Evolutionary conservation across 2,113 vertebrate genomes (phyloP).

Genomic region (Sclerurus mexicanus): DNA sequence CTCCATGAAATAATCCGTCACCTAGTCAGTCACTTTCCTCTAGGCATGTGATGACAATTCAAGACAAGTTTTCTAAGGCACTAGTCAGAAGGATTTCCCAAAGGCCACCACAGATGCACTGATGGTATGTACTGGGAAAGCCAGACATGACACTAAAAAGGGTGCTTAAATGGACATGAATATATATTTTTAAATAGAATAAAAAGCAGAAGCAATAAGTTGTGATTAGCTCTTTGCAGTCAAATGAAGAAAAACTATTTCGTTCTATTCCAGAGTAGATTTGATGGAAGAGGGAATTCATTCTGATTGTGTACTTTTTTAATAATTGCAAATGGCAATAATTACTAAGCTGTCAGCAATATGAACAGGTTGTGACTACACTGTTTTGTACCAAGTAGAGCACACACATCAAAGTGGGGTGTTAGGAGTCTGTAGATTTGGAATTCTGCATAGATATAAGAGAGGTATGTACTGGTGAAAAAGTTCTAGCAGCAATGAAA

Average conservation of each 20-base stretch:
- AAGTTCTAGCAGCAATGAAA: constrained; percentile 25
- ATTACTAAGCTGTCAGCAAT: constrained; percentile 76
- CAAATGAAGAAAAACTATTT: constrained; percentile 46
- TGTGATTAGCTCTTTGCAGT: constrained; percentile 65
- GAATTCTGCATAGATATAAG: constrained; percentile 51
- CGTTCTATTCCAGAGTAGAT: constrained; percentile 44
- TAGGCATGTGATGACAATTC: background rate
- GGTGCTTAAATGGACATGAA: constrained; percentile 58
- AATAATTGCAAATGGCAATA: constrained; percentile 77
- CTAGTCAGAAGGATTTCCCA: constrained; percentile 41
- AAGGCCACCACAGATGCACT: constrained; percentile 50
- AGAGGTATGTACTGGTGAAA: background rate
- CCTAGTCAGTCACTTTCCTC: background rate
- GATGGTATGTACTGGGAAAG: constrained; percentile 48
- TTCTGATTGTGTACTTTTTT: constrained; percentile 58
- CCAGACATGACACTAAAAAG: constrained; percentile 36
- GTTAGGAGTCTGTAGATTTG: constrained; percentile 54
- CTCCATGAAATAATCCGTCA: background rate
- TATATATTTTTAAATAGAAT: constrained; percentile 73
- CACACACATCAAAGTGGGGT: constrained; percentile 5
- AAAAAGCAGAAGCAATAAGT: constrained; percentile 75
- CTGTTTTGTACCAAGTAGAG: constrained; percentile 30
- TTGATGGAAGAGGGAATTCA: constrained; percentile 64
- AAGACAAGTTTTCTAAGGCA: constrained; percentile 12
- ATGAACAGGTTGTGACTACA: constrained; percentile 51